Conservation (phyloP, 2,113 vertebrate genomes). For the Callipepla squamata region DNA sequence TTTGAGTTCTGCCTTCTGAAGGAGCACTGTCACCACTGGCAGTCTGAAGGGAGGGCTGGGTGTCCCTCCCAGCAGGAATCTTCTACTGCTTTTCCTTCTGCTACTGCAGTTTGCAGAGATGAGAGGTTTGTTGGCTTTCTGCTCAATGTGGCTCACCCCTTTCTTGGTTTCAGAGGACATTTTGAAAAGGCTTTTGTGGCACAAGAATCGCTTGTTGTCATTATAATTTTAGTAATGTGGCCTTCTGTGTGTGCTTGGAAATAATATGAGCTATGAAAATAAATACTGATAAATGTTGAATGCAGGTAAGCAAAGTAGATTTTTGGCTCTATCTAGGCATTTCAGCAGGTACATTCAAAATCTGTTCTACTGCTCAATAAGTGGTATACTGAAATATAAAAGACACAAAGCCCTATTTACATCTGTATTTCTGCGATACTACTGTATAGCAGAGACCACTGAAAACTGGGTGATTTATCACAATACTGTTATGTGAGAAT, state of each 20-base stretch:
- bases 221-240: not conserved
- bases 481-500: not conserved
- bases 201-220: not conserved
- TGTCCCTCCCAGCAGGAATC: not conserved
- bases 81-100: not conserved
- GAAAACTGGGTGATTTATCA: not conserved
- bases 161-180: not conserved
- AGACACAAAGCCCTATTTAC: fast-evolving
- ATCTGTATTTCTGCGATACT: not conserved
- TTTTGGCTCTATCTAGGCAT: not conserved
- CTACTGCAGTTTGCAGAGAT: not conserved
- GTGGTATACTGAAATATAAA: not conserved
- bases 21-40: fast-evolving
- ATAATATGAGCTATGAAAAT: not conserved
- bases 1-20: not conserved
- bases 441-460: not conserved
- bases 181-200: not conserved
- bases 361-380: not conserved
- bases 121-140: not conserved
- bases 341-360: not conserved
- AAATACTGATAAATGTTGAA: not conserved
- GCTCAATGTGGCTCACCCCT: not conserved
- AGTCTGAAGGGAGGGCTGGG: not conserved
- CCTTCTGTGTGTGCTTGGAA: not conserved
- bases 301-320: not conserved